Base-by-base conservation (phyloP, 35 echinoderm and acorn worm species). In the Eucidaris tribuloides region DNA sequence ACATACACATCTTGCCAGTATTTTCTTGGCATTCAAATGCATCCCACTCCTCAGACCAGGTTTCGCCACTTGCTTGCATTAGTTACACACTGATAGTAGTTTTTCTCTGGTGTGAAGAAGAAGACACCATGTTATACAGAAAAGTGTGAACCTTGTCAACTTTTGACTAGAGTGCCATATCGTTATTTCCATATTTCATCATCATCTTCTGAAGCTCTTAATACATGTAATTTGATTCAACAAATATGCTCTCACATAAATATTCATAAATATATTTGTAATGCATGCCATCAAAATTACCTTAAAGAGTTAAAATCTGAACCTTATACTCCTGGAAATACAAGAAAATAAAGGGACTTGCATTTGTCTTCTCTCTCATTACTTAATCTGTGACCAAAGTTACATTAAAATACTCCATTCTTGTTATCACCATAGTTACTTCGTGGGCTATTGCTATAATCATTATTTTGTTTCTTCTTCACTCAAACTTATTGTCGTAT, bases 281-380 rank as follows among this genome's bases (percentile, higher is more conserved):
- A 71, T 71, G 65, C 65, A 71, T 71, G 65, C 42, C 65, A 19
- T 19, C 65, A 4, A 71, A 71, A n/a, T 7, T 71, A 71, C 35
- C 2, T 71, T 23, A 71, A 71, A 71, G 42, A 71, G 32, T 3
- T 42, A 42, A 38, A 71, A 71, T 71, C 65, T 38, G 3, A 18
- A 3, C 35, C 6, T 31, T 71, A 71, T 42, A 71, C 5, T 71
- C 65, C 65, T 71, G 65, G 42, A 71, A 71, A 71, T 18, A 31
- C 65, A 37, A 71, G 65, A 63, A 63, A 63, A 63, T n/a, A 63
- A 19, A 63, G 23, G 28, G 11, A 6, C 11, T 19, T 29, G 5
- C 5, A 5, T 24, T 14, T 63, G 59, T 63, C 23, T 19, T 63
- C 28, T 63, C 5, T 9, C 7, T 63, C 59, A 63, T 24, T 63